These are phyloP conservation scores for Pteropus rufus DNA, from an alignment of 2,797 vertebrate genomes.

Conservation along the genomic window DNA sequence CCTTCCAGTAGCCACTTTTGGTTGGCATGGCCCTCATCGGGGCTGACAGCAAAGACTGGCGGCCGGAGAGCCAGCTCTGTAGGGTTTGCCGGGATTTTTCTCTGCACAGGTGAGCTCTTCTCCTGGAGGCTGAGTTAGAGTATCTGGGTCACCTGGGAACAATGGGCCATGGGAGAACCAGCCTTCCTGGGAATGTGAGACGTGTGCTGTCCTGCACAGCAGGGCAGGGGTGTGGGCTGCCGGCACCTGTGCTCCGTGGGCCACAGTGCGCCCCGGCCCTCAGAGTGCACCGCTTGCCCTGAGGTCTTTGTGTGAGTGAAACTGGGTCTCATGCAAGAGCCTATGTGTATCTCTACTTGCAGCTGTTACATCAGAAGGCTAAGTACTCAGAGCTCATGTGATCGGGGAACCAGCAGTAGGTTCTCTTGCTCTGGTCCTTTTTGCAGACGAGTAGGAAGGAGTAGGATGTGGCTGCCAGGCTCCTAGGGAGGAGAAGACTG, in stretches of 20 bases:
- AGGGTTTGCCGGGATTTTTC: background rate
- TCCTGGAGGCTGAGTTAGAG: background rate
- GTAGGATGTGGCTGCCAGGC: background rate
- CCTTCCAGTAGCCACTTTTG: background rate
- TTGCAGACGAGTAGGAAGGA: background rate
- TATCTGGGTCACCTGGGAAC: background rate
- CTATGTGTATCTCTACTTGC: background rate
- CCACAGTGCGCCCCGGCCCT: background rate
- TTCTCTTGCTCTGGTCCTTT: background rate
- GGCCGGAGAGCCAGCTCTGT: too few species aligned
- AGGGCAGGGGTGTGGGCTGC: background rate
- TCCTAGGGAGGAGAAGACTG: background rate
- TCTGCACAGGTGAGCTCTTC: background rate
- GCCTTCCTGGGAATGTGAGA: background rate
- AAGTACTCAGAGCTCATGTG: background rate
- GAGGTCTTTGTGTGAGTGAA: background rate
- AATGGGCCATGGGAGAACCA: background rate
- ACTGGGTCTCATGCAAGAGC: background rate
- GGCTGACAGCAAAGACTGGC: background rate
- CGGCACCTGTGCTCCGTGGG: background rate
- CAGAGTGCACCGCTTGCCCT: background rate
- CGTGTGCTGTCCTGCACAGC: rapidly evolving
- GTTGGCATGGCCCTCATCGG: background rate
- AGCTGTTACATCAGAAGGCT: background rate
- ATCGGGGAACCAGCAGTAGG: background rate